These are phyloP conservation scores for Odocoileus hemionus DNA, from an alignment of 2,113 vertebrate genomes.

Conservation along the genomic window DNA sequence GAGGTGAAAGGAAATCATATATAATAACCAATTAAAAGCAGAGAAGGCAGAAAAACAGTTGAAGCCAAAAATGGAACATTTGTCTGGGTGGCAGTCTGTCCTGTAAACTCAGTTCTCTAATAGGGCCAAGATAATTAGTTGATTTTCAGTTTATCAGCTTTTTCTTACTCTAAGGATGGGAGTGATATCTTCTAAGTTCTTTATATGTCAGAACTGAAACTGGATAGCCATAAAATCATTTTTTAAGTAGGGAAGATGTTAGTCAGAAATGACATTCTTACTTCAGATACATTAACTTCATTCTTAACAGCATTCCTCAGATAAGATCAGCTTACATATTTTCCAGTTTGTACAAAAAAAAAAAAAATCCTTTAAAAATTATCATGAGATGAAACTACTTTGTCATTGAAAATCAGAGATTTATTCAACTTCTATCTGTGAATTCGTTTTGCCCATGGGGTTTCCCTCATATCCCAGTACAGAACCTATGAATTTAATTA, in stretches of 20 bases:
- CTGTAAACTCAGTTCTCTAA: neutral
- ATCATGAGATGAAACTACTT: neutral
- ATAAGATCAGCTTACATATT: neutral
- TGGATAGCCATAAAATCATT: neutral
- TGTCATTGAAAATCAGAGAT: neutral
- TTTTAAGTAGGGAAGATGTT: neutral
- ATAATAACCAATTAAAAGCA: neutral
- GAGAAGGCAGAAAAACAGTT: neutral
- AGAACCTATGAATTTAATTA: neutral
- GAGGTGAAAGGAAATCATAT: neutral
- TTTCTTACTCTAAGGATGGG: neutral
- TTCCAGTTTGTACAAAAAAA: neutral
- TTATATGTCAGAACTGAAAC: neutral
- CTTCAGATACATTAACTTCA: neutral
- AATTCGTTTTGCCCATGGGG: neutral
- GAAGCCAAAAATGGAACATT: neutral
- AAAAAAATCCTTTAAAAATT: neutral
- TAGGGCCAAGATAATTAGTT: neutral
- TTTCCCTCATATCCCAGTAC: neutral
- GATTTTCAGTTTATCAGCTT: neutral
- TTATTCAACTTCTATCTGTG: neutral
- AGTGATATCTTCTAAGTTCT: neutral
- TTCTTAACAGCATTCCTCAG: neutral
- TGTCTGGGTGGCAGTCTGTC: neutral
- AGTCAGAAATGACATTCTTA: neutral